Percentiles rank a stretch among this genome's conserved stretches.
phyloP scores from a whole-genome alignment of 2,113 vertebrate genomes.

The Strix uralensis region DNA sequence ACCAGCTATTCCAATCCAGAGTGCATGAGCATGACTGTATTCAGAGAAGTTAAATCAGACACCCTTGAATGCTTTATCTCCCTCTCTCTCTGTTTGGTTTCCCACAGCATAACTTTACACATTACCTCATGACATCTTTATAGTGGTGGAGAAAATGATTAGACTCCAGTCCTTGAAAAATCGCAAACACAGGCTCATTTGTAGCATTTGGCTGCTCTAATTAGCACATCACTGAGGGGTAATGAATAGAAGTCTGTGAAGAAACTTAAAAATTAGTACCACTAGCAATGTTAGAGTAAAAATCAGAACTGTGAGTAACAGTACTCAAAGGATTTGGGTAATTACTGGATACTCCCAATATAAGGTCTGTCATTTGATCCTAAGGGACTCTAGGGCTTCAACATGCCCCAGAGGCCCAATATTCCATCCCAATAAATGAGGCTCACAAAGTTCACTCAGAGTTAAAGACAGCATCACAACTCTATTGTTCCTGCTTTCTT shows the following conservation, averaged over 20 bases:
- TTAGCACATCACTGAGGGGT: slow-evolving; percentile 65
- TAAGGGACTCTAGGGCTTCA: neutral
- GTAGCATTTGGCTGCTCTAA: slow-evolving; percentile 59
- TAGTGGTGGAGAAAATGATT: slow-evolving; percentile 34
- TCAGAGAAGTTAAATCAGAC: slow-evolving; percentile 47
- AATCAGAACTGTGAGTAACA: slow-evolving; percentile 56
- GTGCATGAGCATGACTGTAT: neutral
- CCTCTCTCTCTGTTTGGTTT: slow-evolving; percentile 42
- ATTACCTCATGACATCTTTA: slow-evolving; percentile 54
- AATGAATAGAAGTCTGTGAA: slow-evolving; percentile 61
- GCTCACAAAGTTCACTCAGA: slow-evolving; percentile 30
- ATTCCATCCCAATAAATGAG: slow-evolving; percentile 34
- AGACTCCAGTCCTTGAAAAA: slow-evolving; percentile 38
- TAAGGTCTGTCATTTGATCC: slow-evolving; percentile 46
- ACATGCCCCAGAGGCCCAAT: slow-evolving; percentile 8
- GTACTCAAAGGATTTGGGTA: slow-evolving; percentile 52
- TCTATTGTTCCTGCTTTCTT: neutral
- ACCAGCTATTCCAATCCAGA: neutral
- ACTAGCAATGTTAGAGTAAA: slow-evolving; percentile 60
- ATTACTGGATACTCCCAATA: slow-evolving; percentile 53
- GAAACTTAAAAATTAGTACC: slow-evolving; percentile 58
- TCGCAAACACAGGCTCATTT: slow-evolving; percentile 52
- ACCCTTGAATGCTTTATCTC: slow-evolving; percentile 43
- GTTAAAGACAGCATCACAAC: neutral
- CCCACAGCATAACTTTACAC: slow-evolving; percentile 47